These are phyloP conservation scores for Ptiloglossa arizonensis DNA, from an alignment of 1,140 invertebrate genomes.

Conservation along the genomic window DNA sequence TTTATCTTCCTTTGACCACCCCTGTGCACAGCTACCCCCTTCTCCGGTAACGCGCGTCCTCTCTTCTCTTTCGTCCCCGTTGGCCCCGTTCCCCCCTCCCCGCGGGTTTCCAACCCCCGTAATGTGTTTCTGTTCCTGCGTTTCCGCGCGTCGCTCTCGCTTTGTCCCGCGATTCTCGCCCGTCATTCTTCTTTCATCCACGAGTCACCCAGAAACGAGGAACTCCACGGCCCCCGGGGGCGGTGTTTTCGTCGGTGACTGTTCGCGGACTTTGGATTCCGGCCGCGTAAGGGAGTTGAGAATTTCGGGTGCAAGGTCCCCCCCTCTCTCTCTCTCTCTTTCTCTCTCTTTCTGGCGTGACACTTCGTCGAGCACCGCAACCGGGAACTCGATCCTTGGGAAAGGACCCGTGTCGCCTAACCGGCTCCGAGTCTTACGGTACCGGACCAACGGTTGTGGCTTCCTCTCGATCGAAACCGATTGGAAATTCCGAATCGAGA, in stretches of 20 bases:
- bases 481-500: too few species aligned
- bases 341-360: too few species aligned
- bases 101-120: not conserved
- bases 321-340: too few species aligned
- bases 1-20: not conserved
- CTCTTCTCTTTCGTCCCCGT: too few species aligned
- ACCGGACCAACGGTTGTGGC: too few species aligned
- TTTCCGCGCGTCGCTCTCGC: conserved; percentile 3
- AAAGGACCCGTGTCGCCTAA: not conserved
- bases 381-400: not conserved
- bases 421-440: too few species aligned
- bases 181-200: conserved; percentile 13
- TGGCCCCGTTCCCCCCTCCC: not conserved
- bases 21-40: not conserved
- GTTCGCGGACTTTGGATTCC: conserved; percentile 24
- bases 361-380: not conserved
- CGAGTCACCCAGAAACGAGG: conserved; percentile 48
- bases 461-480: too few species aligned
- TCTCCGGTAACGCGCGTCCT: too few species aligned
- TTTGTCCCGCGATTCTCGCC: conserved; percentile 1
- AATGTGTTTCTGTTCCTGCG: conserved; percentile 30
- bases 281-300: conserved; percentile 7
- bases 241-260: conserved; percentile 21
- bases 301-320: conserved; percentile 33
- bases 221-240: not conserved